Conservation (phyloP, 2,113 vertebrate genomes). For the Tragelaphus imberbis region DNA sequence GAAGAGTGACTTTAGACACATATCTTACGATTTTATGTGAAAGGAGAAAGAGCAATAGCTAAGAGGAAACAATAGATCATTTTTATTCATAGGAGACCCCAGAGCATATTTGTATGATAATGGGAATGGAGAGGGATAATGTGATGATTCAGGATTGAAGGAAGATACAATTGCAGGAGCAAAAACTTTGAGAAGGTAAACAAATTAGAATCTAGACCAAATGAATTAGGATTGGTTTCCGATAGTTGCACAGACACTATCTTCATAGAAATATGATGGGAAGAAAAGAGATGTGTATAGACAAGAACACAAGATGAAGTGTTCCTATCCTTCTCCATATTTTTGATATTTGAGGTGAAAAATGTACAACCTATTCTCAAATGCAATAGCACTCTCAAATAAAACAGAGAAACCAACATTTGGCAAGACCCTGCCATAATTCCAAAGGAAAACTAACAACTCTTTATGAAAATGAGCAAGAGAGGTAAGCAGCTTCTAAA, state of each 20-base stretch:
- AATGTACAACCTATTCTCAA: not conserved
- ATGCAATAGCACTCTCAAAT: not conserved
- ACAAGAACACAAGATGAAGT: not conserved
- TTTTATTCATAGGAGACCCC: not conserved
- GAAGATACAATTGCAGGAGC: not conserved
- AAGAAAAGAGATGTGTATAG: not conserved
- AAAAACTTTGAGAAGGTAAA: conserved; percentile 7
- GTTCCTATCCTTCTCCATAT: not conserved
- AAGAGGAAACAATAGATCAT: not conserved
- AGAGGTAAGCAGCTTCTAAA: not conserved
- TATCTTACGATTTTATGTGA: not conserved
- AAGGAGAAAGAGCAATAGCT: not conserved
- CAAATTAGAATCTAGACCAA: not conserved
- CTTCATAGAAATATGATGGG: not conserved
- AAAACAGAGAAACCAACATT: not conserved
- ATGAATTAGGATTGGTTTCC: not conserved
- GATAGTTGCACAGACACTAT: not conserved
- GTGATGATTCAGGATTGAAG: not conserved
- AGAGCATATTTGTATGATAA: not conserved
- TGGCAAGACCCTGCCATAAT: not conserved
- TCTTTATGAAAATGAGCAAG: not conserved
- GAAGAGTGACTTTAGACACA: not conserved
- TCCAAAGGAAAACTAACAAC: not conserved
- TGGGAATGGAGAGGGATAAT: not conserved
- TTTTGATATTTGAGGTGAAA: not conserved